phyloP scores from a whole-genome alignment of 2,797 vertebrate species.

The Petrocephalus schoutedeni region DNA sequence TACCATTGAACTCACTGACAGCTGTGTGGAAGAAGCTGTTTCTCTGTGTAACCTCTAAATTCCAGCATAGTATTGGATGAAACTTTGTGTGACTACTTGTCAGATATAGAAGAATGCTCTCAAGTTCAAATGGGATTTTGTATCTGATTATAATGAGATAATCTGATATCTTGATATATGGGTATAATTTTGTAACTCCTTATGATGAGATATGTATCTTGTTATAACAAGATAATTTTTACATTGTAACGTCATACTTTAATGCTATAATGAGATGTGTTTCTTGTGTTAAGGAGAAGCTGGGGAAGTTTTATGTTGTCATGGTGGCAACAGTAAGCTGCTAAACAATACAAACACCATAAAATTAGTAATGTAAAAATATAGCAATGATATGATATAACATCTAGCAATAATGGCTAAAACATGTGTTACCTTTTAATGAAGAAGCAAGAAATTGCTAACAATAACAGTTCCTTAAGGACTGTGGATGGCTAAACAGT shows the following conservation, averaged over 20 bases:
- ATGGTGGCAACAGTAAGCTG: not conserved
- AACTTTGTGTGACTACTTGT: not conserved
- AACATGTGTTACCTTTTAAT: not conserved
- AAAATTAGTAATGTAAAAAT: not conserved
- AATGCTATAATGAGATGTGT: not conserved
- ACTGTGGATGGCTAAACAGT: not conserved
- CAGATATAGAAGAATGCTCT: not conserved
- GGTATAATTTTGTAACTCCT: not conserved
- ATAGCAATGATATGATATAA: not conserved
- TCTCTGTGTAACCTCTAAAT: not conserved
- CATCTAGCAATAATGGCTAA: constrained; percentile 3
- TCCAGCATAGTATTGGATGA: not conserved
- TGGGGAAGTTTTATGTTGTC: not conserved
- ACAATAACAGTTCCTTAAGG: not conserved
- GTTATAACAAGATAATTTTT: not conserved
- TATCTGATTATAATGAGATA: constrained; percentile 2
- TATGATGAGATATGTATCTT: not conserved
- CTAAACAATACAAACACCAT: not conserved
- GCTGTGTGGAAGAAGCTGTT: not conserved
- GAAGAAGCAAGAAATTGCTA: not conserved
- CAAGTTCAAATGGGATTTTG: not conserved
- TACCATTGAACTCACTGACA: not conserved
- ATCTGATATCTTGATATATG: not conserved
- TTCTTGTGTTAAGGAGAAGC: not conserved
- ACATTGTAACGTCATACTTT: not conserved